Base-by-base conservation (phyloP, 2,888 invertebrate species). In the Noctua fimbriata region DNA sequence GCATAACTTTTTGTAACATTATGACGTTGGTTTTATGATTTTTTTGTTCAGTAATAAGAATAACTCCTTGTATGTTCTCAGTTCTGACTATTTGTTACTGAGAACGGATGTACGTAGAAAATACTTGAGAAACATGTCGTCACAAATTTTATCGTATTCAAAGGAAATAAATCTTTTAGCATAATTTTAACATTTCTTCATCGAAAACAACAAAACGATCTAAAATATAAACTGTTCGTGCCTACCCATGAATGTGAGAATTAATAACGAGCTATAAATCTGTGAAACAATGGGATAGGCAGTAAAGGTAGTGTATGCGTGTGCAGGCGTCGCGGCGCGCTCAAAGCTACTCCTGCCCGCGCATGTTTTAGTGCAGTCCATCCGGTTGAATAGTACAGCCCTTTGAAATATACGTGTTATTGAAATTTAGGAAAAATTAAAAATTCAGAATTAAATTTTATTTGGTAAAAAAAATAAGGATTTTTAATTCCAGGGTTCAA, bases 221-320 rank as follows among this genome's bases (percentile, higher is more conserved):
- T 28, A 67, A 69, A 80, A 78, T 78, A 78, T 74, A 79, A 83
- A 78, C 75, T 18, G 69, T 41, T 66, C 89, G 83, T 88, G 85
- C 81, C 81, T 75, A 81, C 71, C 49, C 86, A 89, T 88, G 80
- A 74, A 76, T 78, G 72, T 70, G 72, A 65, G 80, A 79, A 82
- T 86, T 79, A 84, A 88, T 81, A 80, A 82, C 70, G 14, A 79
- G 79, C 78, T 81, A 86, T 88, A 84, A 88, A 83, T 88, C 65
- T 79, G 80, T 58, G 36, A 28, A 78, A 89, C 83, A 89, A 88
- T 88, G 65, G 83, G 55, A 67, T 79, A 73, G 73, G 82, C 76
- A 69, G 78, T 81, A 69, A 81, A 81, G 78, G 69, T 47, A 79
- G 73, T 78, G 71, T 86, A 89, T 88, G 89, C 89, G 67, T 44